Evolutionary conservation across 2,888 invertebrate species (phyloP), one percentile per base, ranked within the genome.

Genomic region (Dasysyrphus tricinctus): DNA sequence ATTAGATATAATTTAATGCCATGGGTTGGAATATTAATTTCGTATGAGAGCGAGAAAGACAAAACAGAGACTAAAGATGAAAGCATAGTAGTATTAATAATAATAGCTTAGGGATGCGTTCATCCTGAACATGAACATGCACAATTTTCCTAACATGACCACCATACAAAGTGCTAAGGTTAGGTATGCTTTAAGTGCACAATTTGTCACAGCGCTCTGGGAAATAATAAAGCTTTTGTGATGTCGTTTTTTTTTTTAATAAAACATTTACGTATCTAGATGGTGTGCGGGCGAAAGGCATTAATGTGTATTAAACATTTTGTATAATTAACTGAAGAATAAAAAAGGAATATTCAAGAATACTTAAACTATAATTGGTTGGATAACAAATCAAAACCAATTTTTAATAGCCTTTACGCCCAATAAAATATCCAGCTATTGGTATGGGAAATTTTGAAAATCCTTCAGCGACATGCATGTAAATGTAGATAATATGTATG

Each of bases 1-100:
- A 63, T 63, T 44, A 44, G n/a, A 63, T 39, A 24, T 61, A 61
- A 61, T 42, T 61, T 39, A 42, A n/a, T n/a, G n/a, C 39, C 24
- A 39, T 39, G 61, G 61, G 61, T 61, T n/a, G 61, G 42, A 63
- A 63, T 63, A 63, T 63, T 63, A 44, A 63, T 63, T 44, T 63
- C n/a, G n/a, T 24, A 63, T 42, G n/a, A 63, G 42, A 44, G 61
- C 3, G 3, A n/a, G n/a, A 24, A 61, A 61, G 24, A 39, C 1
- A 34, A 2, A 14, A n/a, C 3, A 56, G 8, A 24, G 61, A 61
- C 61, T 24, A 61, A 61, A 42, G 24, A 29, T 61, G 24, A 61
- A 44, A 63, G 56, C 9, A 24, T 24, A 34, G n/a, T n/a, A n/a
- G n/a, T 56, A 29, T 4, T 54, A 14, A 32, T 4, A 34, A 34